Percentiles rank a stretch among this genome's conserved stretches.
phyloP scores from a whole-genome alignment of 2,797 vertebrate species.

The Limnodromus scolopaceus region DNA sequence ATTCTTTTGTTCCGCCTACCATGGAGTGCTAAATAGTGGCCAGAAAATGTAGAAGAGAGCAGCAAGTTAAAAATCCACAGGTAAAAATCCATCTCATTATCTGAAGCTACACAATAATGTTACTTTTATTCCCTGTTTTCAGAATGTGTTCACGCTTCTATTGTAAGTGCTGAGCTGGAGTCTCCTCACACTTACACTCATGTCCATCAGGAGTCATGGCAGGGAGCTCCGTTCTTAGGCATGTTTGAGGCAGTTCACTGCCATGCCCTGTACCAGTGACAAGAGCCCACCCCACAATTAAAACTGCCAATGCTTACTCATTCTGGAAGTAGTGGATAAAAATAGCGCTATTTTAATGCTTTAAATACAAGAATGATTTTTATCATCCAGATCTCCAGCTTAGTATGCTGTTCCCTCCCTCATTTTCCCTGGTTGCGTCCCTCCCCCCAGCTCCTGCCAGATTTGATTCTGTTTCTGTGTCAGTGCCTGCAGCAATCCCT shows the following conservation, averaged over 20 bases:
- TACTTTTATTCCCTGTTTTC: constrained; percentile 2
- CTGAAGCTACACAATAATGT: background rate
- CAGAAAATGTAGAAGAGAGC: background rate
- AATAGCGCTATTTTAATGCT: background rate
- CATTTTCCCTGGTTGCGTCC: background rate
- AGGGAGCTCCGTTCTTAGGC: background rate
- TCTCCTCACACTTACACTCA: background rate
- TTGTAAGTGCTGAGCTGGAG: background rate
- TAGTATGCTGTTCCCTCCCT: background rate
- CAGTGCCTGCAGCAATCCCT: constrained; percentile 20
- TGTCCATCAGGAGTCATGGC: background rate
- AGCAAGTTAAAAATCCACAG: background rate
- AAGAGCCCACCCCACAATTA: background rate
- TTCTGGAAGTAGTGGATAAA: background rate
- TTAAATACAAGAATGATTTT: background rate
- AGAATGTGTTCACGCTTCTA: background rate
- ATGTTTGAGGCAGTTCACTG: background rate
- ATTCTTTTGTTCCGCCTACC: background rate
- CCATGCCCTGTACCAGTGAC: background rate
- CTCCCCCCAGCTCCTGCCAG: background rate
- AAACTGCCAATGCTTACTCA: background rate
- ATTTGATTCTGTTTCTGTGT: constrained; percentile 32
- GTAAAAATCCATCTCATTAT: constrained; percentile 26
- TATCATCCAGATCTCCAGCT: background rate
- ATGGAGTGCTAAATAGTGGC: background rate